Evolutionary conservation across 1,140 invertebrate genomes (phyloP).

Genomic region (Lasioglossum baleicum): DNA sequence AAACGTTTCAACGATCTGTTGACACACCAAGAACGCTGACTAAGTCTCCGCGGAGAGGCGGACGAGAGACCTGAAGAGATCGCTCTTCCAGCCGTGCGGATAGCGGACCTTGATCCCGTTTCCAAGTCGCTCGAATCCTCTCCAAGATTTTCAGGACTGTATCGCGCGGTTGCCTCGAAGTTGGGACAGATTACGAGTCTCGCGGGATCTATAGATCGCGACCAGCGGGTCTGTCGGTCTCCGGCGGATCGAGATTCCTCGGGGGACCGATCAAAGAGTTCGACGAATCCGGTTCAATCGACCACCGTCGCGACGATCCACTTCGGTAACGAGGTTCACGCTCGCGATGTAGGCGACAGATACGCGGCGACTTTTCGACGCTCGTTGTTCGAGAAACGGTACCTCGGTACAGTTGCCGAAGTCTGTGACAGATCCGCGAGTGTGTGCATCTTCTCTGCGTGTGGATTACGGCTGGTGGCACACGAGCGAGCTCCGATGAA

Average conservation of each 20-base stretch:
- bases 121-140: neutral
- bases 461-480: neutral
- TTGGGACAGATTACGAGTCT: too few relatives aligned
- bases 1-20: neutral
- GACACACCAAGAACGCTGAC: neutral
- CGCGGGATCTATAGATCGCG: neutral
- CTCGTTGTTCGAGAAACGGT: conserved; percentile 16
- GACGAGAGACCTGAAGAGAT: neutral
- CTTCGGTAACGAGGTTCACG: neutral
- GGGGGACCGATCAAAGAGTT: neutral
- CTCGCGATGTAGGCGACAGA: conserved; percentile 25
- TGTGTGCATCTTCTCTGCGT: neutral
- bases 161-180: neutral
- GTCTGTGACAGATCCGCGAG: neutral
- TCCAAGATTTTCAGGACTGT: neutral
- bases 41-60: neutral
- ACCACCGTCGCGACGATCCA: conserved; percentile 8
- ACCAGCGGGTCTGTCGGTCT: neutral
- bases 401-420: conserved; percentile 2
- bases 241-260: conserved; percentile 3
- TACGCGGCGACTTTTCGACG: conserved; percentile 33
- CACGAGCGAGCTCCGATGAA: neutral
- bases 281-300: too few relatives aligned
- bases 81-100: neutral
- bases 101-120: neutral